Base-by-base conservation (phyloP, 1,140 invertebrate genomes). In the Melanaphis sacchari region DNA sequence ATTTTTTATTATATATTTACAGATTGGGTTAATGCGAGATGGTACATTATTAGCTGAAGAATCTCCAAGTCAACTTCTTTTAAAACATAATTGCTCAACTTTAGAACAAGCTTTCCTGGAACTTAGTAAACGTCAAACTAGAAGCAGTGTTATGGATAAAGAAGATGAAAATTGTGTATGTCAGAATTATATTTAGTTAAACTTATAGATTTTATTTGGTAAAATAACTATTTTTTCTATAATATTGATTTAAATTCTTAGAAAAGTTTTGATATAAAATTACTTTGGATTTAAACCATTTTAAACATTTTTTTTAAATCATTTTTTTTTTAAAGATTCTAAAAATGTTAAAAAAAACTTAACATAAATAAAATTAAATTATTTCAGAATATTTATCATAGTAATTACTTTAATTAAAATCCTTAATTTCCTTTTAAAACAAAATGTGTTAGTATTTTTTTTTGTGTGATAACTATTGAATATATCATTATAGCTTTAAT, bases 11-110 rank as follows among this genome's bases (percentile, higher is more conserved):
- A 6, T 66, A n/a, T 36, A 94, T 49, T 94, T 94, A 43, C 94
- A 96, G 95, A 96, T 96, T 94, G 96, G 96, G 22, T 94, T 97
- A 36, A 96, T 97, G 96, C 95, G 96, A 94, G 95, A 95, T 94
- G 96, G 96, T 26, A 94, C 95, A 43, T 94, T 97, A 31, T 94
- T 97, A 87, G 96, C 96, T 1, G 96, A 97, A 95, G 95, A 96
- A 93, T 95, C 95, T 66, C 96, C 96, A 1, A 94, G 95, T 9
- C 95, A 94, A 54, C 94, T 96, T 4, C 95, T 97, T 85, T 93
- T 95, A 0, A 93, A 95, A 41, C 95, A 96, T 94, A 94, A 95
- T 41, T 95, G 95, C 87, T 94, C 95, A 94, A 96, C 95, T 81
- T 94, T 97, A 36, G 96, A 97, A 95, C 96, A 94, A 91, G 94